Evolutionary conservation across 2,888 invertebrate genomes (phyloP).

Genomic region (Apamea crenata): DNA sequence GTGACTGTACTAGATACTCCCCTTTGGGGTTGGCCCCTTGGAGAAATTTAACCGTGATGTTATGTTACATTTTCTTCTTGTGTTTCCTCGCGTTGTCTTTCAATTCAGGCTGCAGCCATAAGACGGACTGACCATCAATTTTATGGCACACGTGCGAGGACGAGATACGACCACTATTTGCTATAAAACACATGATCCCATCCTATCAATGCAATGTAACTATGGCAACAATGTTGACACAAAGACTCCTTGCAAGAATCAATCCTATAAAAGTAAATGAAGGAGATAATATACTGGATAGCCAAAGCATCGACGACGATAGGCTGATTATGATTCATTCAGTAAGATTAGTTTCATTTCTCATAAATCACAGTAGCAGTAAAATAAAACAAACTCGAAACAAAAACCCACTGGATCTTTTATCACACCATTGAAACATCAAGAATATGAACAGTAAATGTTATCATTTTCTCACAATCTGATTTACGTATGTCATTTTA

Average conservation of each 20-base stretch:
- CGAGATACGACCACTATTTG: conserved; percentile 35
- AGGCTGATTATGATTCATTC: background rate
- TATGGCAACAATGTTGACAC: conserved; percentile 42
- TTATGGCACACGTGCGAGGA: conserved; percentile 45
- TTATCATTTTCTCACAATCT: conserved; percentile 69
- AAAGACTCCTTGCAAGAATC: conserved; percentile 8
- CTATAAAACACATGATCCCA: conserved; percentile 45
- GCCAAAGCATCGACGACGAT: no score
- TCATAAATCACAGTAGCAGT: conserved; percentile 24
- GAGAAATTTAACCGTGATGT: background rate
- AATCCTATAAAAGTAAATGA: background rate
- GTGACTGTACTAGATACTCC: no score
- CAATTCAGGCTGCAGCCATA: conserved; percentile 44
- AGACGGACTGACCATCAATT: conserved; percentile 45
- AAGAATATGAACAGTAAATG: conserved; percentile 44
- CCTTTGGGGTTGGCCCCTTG: background rate
- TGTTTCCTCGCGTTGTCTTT: conserved; percentile 10
- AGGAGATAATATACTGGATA: background rate
- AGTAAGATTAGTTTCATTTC: conserved; percentile 4
- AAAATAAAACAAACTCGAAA: conserved; percentile 13
- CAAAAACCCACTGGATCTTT: conserved; percentile 49
- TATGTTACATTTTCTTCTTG: conserved; percentile 8
- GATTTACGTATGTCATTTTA: conserved; percentile 57
- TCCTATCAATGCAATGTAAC: background rate
- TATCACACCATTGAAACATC: conserved; percentile 49